A percentile compares a stretch with the other conserved stretches of the same genome.
Evolutionary conservation across 2,797 vertebrate species (phyloP).

Genomic region (Amphiprion clarkii): DNA sequence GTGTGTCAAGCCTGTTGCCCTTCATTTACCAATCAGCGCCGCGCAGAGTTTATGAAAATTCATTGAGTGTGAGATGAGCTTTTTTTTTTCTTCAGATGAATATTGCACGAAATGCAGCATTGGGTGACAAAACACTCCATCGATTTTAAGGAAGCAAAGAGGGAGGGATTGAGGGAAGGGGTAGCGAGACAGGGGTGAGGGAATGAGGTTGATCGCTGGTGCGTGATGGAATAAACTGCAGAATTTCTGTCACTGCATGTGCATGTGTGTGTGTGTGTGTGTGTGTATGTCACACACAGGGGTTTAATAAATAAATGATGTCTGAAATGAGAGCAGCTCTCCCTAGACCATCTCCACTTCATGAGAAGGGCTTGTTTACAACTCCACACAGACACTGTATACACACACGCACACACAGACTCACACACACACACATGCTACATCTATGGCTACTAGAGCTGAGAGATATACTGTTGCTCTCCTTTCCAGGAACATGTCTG

Average conservation of each 20-base stretch:
- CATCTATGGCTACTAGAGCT: constrained; percentile 32
- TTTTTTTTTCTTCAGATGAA: constrained; percentile 73
- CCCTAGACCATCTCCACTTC: constrained; percentile 78
- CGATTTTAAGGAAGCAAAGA: constrained; percentile 66
- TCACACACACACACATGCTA: background rate
- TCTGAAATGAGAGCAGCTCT: constrained; percentile 88
- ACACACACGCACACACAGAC: constrained; percentile 32
- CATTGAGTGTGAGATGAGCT: constrained; percentile 78
- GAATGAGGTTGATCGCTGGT: constrained; percentile 82
- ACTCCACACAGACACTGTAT: constrained; percentile 39
- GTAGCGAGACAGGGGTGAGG: constrained; percentile 50
- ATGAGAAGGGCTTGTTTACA: constrained; percentile 79
- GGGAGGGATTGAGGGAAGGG: constrained; percentile 38
- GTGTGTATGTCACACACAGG: constrained; percentile 66
- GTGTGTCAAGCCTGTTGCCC: constrained; percentile 62
- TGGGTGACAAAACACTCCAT: constrained; percentile 79
- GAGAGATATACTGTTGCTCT: constrained; percentile 41
- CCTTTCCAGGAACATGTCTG: constrained; percentile 67
- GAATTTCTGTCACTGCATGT: constrained; percentile 75
- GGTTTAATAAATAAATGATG: constrained; percentile 86
- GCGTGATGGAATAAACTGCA: constrained; percentile 77
- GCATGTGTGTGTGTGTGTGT: constrained; percentile 54
- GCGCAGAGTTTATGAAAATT: constrained; percentile 80
- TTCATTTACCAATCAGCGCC: constrained; percentile 72
- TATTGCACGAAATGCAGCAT: constrained; percentile 71